Evolutionary conservation across 1,140 invertebrate genomes (phyloP).

Genomic region (Micrasema minimum): DNA sequence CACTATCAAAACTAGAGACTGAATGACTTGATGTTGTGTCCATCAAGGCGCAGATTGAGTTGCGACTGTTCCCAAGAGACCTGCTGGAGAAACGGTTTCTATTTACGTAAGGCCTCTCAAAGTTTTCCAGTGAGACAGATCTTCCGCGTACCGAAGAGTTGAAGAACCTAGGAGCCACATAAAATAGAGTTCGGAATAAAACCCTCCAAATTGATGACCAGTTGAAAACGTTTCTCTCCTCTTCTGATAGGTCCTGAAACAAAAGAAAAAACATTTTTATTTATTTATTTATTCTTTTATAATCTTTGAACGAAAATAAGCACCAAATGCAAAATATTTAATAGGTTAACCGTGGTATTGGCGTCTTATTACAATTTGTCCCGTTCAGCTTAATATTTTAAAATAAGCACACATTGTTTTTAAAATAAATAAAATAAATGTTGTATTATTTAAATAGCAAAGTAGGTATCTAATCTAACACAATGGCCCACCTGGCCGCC

Average conservation of each 20-base stretch:
- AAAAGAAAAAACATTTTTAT: constrained; percentile 37
- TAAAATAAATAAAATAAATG: no score
- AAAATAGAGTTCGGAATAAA: constrained; percentile 44
- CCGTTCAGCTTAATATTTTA: no score
- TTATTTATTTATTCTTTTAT: background rate
- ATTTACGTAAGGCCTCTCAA: constrained; percentile 4
- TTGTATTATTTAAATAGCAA: no score
- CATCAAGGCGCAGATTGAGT: constrained; percentile 7
- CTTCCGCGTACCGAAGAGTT: constrained; percentile 13
- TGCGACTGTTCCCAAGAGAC: constrained; percentile 35
- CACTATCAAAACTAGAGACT: background rate
- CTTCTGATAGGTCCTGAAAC: constrained; percentile 44
- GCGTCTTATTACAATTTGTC: no score
- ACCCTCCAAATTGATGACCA: constrained; percentile 46
- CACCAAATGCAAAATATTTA: background rate
- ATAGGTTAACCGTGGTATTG: no score
- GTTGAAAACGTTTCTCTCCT: constrained; percentile 22
- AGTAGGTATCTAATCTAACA: no score
- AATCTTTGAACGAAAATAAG: background rate
- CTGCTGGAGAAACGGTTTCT: constrained; percentile 6
- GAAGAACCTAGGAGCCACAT: constrained; percentile 43
- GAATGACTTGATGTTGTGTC: background rate
- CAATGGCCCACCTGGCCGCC: no score
- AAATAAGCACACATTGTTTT: no score
- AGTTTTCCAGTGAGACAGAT: constrained; percentile 19